These are phyloP conservation scores for Gallinago solitaria DNA, from an alignment of 2,797 vertebrate species.

Conservation along the genomic window DNA sequence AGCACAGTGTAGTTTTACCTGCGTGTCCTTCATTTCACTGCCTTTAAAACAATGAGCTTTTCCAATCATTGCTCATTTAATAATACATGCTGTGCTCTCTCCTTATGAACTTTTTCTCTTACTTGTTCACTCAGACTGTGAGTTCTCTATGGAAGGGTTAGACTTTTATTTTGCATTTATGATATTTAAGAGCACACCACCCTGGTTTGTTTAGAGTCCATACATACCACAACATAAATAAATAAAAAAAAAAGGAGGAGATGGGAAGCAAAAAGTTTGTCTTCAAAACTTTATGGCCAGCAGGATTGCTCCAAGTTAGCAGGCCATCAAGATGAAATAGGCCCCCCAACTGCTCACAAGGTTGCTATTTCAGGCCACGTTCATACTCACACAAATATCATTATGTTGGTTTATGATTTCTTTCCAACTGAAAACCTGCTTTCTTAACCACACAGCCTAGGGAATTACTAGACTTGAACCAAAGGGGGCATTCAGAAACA, in stretches of 20 bases:
- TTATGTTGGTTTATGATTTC: background rate
- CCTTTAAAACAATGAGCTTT: background rate
- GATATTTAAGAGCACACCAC: background rate
- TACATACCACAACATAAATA: background rate
- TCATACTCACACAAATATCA: background rate
- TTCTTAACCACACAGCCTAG: background rate
- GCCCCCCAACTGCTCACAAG: background rate
- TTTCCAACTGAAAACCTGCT: background rate
- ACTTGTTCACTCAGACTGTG: background rate
- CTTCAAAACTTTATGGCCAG: background rate
- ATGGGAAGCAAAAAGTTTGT: background rate
- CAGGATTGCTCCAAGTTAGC: background rate
- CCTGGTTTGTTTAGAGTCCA: background rate
- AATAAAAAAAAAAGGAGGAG: background rate
- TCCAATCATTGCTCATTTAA: background rate
- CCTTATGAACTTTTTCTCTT: background rate
- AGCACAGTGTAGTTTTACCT: background rate
- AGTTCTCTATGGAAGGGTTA: background rate
- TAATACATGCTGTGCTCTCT: background rate
- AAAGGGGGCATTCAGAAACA: background rate
- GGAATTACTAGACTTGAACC: background rate
- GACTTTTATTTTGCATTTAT: background rate
- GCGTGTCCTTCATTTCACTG: background rate
- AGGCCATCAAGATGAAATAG: rapidly evolving
- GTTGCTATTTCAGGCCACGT: background rate